Evolutionary conservation across 2,113 vertebrate genomes (phyloP), one percentile per base, ranked within the genome.

Genomic region (Clarias macrocephalus): DNA sequence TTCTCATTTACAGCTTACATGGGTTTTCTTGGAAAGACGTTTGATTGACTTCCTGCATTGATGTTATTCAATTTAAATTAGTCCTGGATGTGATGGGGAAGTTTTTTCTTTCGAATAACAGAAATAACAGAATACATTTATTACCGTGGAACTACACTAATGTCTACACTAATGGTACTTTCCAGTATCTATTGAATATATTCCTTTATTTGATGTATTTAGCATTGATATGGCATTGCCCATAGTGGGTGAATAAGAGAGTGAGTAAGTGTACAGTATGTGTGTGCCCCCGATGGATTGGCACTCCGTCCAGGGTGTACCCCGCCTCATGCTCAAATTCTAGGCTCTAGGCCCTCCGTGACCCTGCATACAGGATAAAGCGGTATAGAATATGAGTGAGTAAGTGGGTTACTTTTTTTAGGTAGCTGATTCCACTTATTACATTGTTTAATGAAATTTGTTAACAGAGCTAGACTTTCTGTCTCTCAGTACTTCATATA

Each of bases 1-100:
- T 83, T 42, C 86, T 80, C 88, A 83, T 54, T 76, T 37, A 5
- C 60, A 79, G 16, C 33, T 77, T 33, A 66, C 66, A 48, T 3
- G 16, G 85, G 56, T 86, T 42, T 86, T 88, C 70, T 86, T 90
- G 60, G 73, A 85, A 48, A 48, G 42, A n/a, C 10, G 25, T 30
- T 85, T 90, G 85, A 83, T 87, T 82, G 37, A 25, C 70, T 15
- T 76, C 70, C 19, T 52, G 52, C 37, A 75, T 83, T 52, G 72
- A 72, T 57, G 4, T 86, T 83, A 87, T 89, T 82, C 3, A 87
- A 79, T 88, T 63, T 79, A 70, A 88, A 77, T 83, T 87, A 30
- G 75, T 18, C 80, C 75, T 84, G 70, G 70, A 66, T 56, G 62
- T 81, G 59, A 23, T n/a, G 21, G 81, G 65, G 18, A 56, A 66